Conservation (phyloP, 2,797 vertebrate species). For the Eulemur coronatus region DNA sequence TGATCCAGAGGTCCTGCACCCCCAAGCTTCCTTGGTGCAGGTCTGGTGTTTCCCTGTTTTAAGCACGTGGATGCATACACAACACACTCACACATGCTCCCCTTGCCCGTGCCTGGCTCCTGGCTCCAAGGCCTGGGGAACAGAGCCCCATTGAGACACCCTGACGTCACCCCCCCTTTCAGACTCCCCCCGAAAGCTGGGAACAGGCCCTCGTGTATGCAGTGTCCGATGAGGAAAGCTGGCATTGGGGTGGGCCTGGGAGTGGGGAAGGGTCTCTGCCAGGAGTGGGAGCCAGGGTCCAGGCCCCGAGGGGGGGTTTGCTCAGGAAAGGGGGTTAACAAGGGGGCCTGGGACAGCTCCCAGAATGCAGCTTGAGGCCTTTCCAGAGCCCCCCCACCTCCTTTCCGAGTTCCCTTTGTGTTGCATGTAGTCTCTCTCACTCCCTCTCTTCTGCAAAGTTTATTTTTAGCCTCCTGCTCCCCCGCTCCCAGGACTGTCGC, state of each 20-base stretch:
- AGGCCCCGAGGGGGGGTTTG: background rate
- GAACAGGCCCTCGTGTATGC: constrained; percentile 78
- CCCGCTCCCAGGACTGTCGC: constrained; percentile 82
- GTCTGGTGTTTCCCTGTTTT: constrained; percentile 58
- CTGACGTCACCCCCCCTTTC: constrained; percentile 77
- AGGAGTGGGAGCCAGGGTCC: constrained; percentile 9
- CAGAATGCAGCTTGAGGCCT: constrained; percentile 54
- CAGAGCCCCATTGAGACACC: constrained; percentile 81
- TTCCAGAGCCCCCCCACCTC: constrained; percentile 72
- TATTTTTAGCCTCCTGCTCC: constrained; percentile 85
- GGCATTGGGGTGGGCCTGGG: constrained; percentile 53
- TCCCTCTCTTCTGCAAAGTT: constrained; percentile 83
- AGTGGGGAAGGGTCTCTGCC: constrained; percentile 47
- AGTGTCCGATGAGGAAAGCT: constrained; percentile 65
- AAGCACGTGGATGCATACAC: constrained; percentile 72
- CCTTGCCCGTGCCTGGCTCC: constrained; percentile 86
- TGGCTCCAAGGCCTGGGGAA: constrained; percentile 74
- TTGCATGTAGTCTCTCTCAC: constrained; percentile 78
- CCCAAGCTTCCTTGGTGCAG: constrained; percentile 29
- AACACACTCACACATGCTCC: constrained; percentile 69
- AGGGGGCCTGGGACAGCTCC: constrained; percentile 58
- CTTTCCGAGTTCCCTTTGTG: constrained; percentile 78
- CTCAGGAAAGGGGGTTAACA: constrained; percentile 45
- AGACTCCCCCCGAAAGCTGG: constrained; percentile 63
- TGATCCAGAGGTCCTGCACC: background rate